Percentiles rank a stretch among this genome's conserved stretches.
Conservation (phyloP, 2,797 vertebrate genomes). For the Typhlichthys eigenmanni region DNA sequence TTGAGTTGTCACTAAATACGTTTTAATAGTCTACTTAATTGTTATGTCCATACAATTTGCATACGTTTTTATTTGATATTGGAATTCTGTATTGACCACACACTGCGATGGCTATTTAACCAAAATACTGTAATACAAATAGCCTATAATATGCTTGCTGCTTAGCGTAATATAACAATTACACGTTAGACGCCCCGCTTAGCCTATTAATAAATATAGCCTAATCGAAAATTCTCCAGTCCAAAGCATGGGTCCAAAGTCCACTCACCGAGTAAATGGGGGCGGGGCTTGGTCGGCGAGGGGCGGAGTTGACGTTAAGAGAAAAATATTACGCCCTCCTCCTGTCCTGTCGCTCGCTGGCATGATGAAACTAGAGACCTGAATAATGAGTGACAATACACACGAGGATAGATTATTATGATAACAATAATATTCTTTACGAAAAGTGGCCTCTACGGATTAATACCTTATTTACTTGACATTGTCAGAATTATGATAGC, state of each 20-base stretch:
- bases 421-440: constrained; percentile 25
- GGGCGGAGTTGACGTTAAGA: constrained; percentile 55
- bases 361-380: background rate
- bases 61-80: too few species aligned
- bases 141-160: too few species aligned
- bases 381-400: constrained; percentile 26
- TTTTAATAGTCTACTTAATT: too few species aligned
- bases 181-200: too few species aligned
- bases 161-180: too few species aligned
- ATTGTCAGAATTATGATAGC: constrained; percentile 24
- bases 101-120: too few species aligned
- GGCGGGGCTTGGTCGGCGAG: constrained; percentile 54
- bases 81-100: too few species aligned
- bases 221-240: constrained; percentile 3
- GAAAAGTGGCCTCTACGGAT: constrained; percentile 1
- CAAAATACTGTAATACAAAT: too few species aligned
- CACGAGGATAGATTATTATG: constrained; percentile 32
- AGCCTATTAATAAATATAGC: too few species aligned
- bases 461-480: constrained; percentile 16
- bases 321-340: constrained; percentile 41
- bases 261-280: constrained; percentile 15
- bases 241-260: constrained; percentile 38
- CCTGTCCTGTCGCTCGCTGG: background rate
- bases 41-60: too few species aligned
- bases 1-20: too few species aligned